Evolutionary conservation across 2,888 invertebrate genomes (phyloP).

Genomic region (Pelosia muscerda): DNA sequence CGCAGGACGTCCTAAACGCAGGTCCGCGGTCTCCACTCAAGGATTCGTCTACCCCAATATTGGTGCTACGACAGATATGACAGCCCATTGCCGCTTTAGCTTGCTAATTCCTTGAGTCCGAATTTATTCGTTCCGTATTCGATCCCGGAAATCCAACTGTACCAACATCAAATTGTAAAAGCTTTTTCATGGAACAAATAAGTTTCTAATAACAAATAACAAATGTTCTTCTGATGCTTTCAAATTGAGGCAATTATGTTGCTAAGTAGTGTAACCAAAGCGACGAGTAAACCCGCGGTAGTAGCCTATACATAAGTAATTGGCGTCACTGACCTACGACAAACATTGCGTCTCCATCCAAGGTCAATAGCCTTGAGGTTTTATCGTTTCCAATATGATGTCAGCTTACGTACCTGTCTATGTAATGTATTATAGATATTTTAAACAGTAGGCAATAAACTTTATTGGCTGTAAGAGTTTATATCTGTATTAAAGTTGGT

Average conservation of each 20-base stretch:
- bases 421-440: slow-evolving; percentile 34
- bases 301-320: slow-evolving; percentile 43
- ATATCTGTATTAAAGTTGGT: slow-evolving; percentile 25
- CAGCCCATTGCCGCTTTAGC: no score
- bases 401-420: slow-evolving; percentile 30
- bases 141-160: no score
- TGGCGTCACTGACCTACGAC: slow-evolving; percentile 59
- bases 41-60: no score
- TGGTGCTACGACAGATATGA: no score
- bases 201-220: no score
- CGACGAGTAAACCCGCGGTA: slow-evolving; percentile 35
- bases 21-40: no score
- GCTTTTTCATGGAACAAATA: neutral
- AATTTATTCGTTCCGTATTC: no score
- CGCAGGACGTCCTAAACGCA: no score
- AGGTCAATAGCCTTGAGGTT: slow-evolving; percentile 55
- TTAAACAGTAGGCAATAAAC: slow-evolving; percentile 33
- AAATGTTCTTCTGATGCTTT: slow-evolving; percentile 11
- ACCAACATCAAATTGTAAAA: neutral
- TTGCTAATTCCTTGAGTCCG: no score
- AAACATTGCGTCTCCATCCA: slow-evolving; percentile 55
- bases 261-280: slow-evolving; percentile 37
- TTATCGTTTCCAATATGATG: slow-evolving; percentile 53
- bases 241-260: slow-evolving; percentile 24
- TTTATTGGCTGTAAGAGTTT: slow-evolving; percentile 36